Percentiles rank a stretch among this genome's conserved stretches.
Conservation (phyloP, 2,888 invertebrate genomes). For the Nemoura dubitans region DNA sequence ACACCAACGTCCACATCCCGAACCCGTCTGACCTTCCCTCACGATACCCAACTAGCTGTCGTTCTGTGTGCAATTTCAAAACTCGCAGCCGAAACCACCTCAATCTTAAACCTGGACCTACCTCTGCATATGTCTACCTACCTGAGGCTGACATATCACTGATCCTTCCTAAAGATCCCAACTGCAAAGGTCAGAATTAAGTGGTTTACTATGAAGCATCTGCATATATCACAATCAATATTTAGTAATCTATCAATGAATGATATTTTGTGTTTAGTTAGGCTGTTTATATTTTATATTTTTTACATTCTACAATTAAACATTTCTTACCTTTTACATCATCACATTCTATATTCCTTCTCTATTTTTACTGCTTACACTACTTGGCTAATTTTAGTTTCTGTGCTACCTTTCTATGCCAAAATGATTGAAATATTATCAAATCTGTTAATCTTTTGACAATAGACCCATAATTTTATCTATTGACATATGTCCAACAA, state of each 20-base stretch:
- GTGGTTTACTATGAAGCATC: no score
- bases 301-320: neutral
- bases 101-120: neutral
- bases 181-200: neutral
- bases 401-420: neutral
- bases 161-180: neutral
- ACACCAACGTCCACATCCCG: neutral
- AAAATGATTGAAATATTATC: neutral
- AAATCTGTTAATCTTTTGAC: conserved; percentile 19
- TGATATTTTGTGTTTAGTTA: neutral
- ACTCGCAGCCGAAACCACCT: neutral
- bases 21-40: neutral
- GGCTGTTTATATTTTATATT: neutral
- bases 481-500: neutral
- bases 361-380: neutral
- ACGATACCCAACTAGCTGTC: neutral
- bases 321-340: neutral
- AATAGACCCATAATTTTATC: neutral
- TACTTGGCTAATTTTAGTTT: neutral
- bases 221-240: no score
- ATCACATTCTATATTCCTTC: neutral
- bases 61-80: neutral
- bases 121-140: neutral
- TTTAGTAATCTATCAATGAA: neutral
- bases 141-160: neutral